These are phyloP conservation scores for Synergus japonicus DNA, from an alignment of 2,888 invertebrate species.

Conservation along the genomic window DNA sequence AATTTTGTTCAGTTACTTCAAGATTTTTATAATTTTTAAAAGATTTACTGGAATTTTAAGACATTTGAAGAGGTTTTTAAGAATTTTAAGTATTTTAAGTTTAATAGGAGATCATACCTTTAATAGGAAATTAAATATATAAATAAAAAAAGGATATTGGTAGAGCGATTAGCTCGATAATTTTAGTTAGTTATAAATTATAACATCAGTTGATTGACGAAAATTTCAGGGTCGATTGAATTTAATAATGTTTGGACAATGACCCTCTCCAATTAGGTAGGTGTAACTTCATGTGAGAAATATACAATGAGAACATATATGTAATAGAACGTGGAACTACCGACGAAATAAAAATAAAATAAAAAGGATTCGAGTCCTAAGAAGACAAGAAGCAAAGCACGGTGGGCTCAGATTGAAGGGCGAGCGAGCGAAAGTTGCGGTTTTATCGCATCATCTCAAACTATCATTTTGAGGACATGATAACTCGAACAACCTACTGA, in stretches of 20 bases:
- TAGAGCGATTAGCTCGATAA: no score
- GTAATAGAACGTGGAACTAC: conserved; percentile 14
- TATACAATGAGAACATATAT: conserved; percentile 25
- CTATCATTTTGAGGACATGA: conserved; percentile 25
- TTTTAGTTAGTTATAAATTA: not conserved
- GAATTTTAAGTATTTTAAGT: no score
- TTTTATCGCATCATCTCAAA: conserved; percentile 37
- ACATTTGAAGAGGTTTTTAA: no score
- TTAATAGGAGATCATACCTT: no score
- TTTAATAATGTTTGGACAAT: conserved; percentile 49
- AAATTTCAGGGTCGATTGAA: not conserved
- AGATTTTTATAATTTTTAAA: no score
- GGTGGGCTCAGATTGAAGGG: conserved; percentile 5
- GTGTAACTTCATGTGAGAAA: conserved; percentile 24
- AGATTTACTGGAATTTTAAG: no score
- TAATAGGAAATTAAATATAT: no score
- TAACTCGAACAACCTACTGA: conserved; percentile 5
- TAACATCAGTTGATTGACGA: not conserved
- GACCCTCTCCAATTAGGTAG: conserved; percentile 56
- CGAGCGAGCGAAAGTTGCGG: conserved; percentile 10
- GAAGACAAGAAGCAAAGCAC: conserved; percentile 9
- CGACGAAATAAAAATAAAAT: conserved; percentile 15
- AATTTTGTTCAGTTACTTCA: no score
- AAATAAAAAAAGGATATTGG: no score
- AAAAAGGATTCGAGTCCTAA: not conserved